Evolutionary conservation across 2,888 invertebrate genomes (phyloP).

Genomic region (Ophraella communa): DNA sequence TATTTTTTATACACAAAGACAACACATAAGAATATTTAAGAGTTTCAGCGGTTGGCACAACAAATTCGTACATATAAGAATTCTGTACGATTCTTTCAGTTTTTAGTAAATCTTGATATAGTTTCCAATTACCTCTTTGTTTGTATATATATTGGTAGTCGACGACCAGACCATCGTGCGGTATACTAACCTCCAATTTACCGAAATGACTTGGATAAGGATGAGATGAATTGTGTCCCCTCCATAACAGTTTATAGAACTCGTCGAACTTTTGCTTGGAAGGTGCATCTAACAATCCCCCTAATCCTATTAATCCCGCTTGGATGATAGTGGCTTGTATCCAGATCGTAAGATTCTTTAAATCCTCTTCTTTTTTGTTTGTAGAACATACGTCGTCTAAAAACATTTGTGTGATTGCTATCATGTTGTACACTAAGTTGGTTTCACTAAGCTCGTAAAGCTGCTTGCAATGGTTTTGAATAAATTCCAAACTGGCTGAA

Average conservation of each 20-base stretch:
- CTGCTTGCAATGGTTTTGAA: conserved; percentile 60
- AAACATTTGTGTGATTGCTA: conserved; percentile 55
- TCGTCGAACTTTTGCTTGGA: conserved; percentile 56
- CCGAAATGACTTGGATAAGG: conserved; percentile 63
- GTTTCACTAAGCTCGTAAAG: conserved; percentile 53
- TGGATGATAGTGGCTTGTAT: conserved; percentile 63
- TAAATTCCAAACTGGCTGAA: conserved; percentile 63
- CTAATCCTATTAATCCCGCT: conserved; percentile 79
- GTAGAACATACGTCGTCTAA: conserved; percentile 51
- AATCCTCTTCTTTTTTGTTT: conserved; percentile 52
- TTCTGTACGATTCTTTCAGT: conserved; percentile 58
- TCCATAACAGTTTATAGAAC: conserved; percentile 57
- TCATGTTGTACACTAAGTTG: conserved; percentile 54
- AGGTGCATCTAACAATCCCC: conserved; percentile 65
- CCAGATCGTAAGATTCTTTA: conserved; percentile 61
- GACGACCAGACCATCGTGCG: conserved; percentile 65
- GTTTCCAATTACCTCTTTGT: conserved; percentile 66
- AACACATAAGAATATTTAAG: conserved; percentile 64
- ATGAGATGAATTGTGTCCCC: conserved; percentile 53
- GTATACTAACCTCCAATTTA: conserved; percentile 64
- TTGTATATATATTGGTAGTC: conserved; percentile 68
- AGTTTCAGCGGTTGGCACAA: conserved; percentile 67
- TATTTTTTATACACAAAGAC: conserved; percentile 64
- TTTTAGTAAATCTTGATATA: conserved; percentile 65
- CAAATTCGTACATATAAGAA: conserved; percentile 57